phyloP scores from a whole-genome alignment of 1,140 invertebrate species.

The Pogonomyrmex californicus region DNA sequence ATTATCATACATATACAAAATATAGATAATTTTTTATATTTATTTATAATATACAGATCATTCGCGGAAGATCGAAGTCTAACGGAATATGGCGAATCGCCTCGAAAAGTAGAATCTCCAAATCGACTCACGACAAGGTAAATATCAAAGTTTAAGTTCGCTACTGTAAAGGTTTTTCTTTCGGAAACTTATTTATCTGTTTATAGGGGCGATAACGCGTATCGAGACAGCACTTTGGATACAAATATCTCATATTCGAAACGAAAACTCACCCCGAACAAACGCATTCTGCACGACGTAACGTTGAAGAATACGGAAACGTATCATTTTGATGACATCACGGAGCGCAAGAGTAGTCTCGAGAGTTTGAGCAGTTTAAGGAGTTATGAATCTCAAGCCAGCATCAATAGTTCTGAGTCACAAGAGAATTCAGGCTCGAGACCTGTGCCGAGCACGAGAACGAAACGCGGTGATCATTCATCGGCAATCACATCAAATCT shows the following conservation, averaged over 20 bases:
- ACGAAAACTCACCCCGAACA: conserved; percentile 87
- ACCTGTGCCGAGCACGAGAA: conserved; percentile 82
- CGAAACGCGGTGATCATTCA: conserved; percentile 82
- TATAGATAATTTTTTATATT: neutral
- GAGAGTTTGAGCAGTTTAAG: conserved; percentile 87
- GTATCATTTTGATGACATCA: conserved; percentile 79
- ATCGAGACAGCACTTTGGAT: conserved; percentile 86
- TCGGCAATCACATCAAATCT: conserved; percentile 71
- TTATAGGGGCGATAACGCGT: conserved; percentile 85
- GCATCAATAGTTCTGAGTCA: conserved; percentile 85
- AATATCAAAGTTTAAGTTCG: conserved; percentile 72
- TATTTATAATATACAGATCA: conserved; percentile 52
- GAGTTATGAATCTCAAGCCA: conserved; percentile 86
- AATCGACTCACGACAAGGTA: conserved; percentile 69
- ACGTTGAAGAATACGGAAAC: conserved; percentile 78
- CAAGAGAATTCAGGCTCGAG: conserved; percentile 83
- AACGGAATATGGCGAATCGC: conserved; percentile 51
- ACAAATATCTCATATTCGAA: conserved; percentile 86
- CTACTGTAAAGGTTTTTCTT: conserved; percentile 27
- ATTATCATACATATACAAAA: neutral
- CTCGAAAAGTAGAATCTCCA: conserved; percentile 68
- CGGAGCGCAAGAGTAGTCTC: conserved; percentile 87
- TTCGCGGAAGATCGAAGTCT: conserved; percentile 61
- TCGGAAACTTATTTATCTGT: conserved; percentile 11
- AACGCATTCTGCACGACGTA: conserved; percentile 84